Base-by-base conservation (phyloP, 2,797 vertebrate genomes). In the Octomys mimax region DNA sequence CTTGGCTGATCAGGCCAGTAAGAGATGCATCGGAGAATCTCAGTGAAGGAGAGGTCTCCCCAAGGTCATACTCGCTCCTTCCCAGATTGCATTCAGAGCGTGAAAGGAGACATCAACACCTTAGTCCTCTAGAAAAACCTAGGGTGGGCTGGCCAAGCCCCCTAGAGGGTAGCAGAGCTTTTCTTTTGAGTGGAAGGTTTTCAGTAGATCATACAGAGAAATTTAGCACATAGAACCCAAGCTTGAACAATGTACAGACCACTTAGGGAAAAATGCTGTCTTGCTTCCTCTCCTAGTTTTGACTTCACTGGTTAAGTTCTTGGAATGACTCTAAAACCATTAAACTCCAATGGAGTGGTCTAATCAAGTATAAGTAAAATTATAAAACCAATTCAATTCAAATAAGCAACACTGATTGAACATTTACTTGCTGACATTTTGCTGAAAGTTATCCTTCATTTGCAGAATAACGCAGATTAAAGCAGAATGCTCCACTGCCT, bases 81-180 rank as follows among this genome's bases (percentile, higher is more conserved):
- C 39, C 57, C 52, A 46, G 39, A 46, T 10, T 42, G 22, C 3
- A 54, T 26, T 71, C 81, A n/a, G 57, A 88, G 31, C 26, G 57
- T n/a, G 62, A 89, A 87, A 94, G 70, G 12, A 95, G 89, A 82
- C 73, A 54, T 54, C 91, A 86, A 16, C 5, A 39, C 14, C 16
- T 82, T 46, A 77, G n/a, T 10, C 2, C 42, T 81, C 11, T 57
- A 86, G 57, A 86, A 88, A 86, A 71, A 68, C 84, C 46, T 46
- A 1, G 31, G 57, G 24, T 83, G 24, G n/a, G 26, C 59, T 85
- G 46, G 16, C 46, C 59, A 68, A 64, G 57, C 3, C 16, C 13
- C 19, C 49, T n/a, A 5, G 28, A 18, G n/a, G n/a, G 1, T 31
- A 14, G 26, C 49, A 5, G 14, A 26, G 46, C 16, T 57, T 36